Conservation (phyloP, 2,113 vertebrate genomes). For the Pygoscelis adeliae region DNA sequence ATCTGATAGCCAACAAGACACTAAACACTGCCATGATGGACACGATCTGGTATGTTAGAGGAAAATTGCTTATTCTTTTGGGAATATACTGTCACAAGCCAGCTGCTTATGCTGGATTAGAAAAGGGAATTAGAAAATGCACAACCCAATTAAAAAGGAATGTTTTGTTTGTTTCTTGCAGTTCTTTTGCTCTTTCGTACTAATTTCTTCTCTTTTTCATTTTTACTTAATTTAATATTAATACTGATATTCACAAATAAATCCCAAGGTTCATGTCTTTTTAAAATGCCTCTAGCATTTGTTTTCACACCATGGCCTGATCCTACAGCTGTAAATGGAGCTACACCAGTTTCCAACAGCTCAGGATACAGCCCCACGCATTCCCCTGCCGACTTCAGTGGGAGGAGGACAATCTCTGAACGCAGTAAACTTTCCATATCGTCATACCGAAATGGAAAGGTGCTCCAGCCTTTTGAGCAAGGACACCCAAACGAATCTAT, state of each 20-base stretch:
- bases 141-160: conserved; percentile 49
- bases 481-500: not conserved
- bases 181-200: not conserved
- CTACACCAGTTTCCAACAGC: not conserved
- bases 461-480: not conserved
- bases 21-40: not conserved
- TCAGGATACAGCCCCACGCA: not conserved
- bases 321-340: not conserved
- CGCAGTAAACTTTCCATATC: not conserved
- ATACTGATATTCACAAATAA: conserved; percentile 9
- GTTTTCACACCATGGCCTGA: not conserved
- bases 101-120: conserved; percentile 46
- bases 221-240: conserved; percentile 17
- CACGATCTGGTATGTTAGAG: not conserved
- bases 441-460: not conserved
- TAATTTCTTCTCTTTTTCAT: not conserved
- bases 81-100: conserved; percentile 37
- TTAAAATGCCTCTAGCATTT: not conserved
- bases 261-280: not conserved
- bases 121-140: conserved; percentile 59
- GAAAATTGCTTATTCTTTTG: not conserved
- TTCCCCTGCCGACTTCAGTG: not conserved
- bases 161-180: conserved; percentile 31
- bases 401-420: not conserved
- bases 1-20: not conserved